Percentiles rank a stretch among this genome's conserved stretches.
Evolutionary conservation across 1,140 invertebrate species (phyloP).

Genomic region (Euwallacea fornicatus): DNA sequence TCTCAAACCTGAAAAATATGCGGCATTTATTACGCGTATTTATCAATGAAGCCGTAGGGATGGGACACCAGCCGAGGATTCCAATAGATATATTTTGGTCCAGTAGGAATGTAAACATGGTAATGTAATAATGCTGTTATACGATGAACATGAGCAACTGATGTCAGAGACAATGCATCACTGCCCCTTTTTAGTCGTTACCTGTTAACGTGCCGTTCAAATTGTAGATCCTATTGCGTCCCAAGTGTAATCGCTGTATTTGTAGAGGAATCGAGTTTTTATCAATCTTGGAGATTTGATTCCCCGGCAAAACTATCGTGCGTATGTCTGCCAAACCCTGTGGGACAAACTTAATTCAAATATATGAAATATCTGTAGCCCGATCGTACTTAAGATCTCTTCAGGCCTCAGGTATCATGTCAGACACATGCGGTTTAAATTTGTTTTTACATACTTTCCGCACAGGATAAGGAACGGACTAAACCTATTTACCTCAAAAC

Average conservation of each 20-base stretch:
- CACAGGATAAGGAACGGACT: not conserved
- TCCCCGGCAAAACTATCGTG: slow-evolving; percentile 69
- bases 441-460: not conserved
- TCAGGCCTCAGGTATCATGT: not conserved
- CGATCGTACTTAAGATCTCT: no score
- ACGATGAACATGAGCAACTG: no score
- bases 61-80: no score
- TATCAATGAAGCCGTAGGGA: not conserved
- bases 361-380: not conserved
- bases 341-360: slow-evolving; percentile 39
- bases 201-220: slow-evolving; percentile 71
- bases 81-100: no score
- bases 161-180: no score
- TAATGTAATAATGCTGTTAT: no score
- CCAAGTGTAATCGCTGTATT: slow-evolving; percentile 69
- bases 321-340: slow-evolving; percentile 69
- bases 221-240: slow-evolving; percentile 68
- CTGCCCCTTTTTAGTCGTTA: not conserved
- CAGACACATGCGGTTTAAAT: not conserved
- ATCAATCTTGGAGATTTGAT: slow-evolving; percentile 60
- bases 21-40: not conserved
- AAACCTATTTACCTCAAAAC: slow-evolving; percentile 60
- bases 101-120: no score
- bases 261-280: slow-evolving; percentile 56
- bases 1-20: slow-evolving; percentile 18